Base-by-base conservation (phyloP, 92 coral and sea anemone species). In the Pocillopora grandis region DNA sequence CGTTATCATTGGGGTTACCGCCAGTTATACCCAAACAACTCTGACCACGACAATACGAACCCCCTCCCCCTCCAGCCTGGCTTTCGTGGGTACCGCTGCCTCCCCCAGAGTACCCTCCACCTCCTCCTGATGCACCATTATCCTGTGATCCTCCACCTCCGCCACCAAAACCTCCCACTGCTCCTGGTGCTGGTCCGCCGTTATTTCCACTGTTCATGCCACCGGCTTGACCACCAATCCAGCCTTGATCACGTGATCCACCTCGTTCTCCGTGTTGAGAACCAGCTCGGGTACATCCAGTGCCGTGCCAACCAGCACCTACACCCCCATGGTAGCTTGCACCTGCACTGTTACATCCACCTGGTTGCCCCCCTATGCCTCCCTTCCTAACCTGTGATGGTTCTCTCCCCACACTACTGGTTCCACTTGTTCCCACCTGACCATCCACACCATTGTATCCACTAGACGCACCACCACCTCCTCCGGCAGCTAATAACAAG, bases 31-130 rank as follows among this genome's bases (percentile, higher is more conserved):
- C 92, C 37, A 14, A 4, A 75, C 93, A 88, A 35, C 91, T 21
- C 21, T 35, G 37, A 13, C 89, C 91, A 77, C 76, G 23, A 16
- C 90, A 87, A 37, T 82, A 87, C 71, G 93, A 87, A 18, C 90
- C 90, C 56, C 90, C 90, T 71, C 93, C 93, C 78, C 93, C 93
- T 58, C 93, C 93, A 55, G 93, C 93, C 72, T 90, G 93, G 6
- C 65, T 27, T 0, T 1, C 5, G 23, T 87, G 82, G 33, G 67
- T 85, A 72, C 92, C 92, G 60, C 91, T 90, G 17, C 93, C 93
- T 65, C 93, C 93, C 49, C 93, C 93, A 27, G 91, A 90, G 62
- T 90, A 87, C 33, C 93, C 93, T 9, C 90, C 90, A 15, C 87
- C 90, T 59, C 90, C 90, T 16, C 91, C 93, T 14, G 93, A 90